These are phyloP conservation scores for Cynaeus angustus DNA, from an alignment of 2,888 invertebrate species.

Conservation along the genomic window DNA sequence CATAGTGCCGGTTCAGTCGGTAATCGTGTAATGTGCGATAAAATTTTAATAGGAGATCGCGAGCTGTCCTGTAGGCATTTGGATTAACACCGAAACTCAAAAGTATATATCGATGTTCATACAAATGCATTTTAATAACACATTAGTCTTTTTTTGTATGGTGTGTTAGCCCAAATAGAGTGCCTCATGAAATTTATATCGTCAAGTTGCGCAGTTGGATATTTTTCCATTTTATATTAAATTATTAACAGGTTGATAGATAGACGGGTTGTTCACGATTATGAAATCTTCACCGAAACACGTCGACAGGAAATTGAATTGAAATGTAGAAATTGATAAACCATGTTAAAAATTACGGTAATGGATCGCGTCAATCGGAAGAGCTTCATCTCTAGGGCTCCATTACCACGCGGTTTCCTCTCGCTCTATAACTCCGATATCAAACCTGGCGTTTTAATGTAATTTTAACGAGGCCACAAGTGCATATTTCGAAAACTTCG, in stretches of 20 bases:
- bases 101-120: slow-evolving; percentile 55
- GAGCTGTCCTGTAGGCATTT: slow-evolving; percentile 50
- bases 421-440: slow-evolving; percentile 63
- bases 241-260: slow-evolving; percentile 45
- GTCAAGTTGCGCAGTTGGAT: slow-evolving; percentile 25
- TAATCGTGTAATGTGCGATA: slow-evolving; percentile 61
- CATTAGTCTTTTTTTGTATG: slow-evolving; percentile 51
- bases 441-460: slow-evolving; percentile 69
- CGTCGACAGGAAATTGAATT: slow-evolving; percentile 65
- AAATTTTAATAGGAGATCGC: slow-evolving; percentile 58
- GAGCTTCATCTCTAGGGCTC: slow-evolving; percentile 58
- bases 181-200: slow-evolving; percentile 49
- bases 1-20: slow-evolving; percentile 51
- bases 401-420: slow-evolving; percentile 49
- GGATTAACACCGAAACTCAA: slow-evolving; percentile 53
- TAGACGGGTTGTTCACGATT: slow-evolving; percentile 44
- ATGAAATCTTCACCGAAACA: slow-evolving; percentile 56
- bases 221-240: slow-evolving; percentile 45
- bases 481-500: slow-evolving; percentile 64
- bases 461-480: slow-evolving; percentile 69
- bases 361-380: slow-evolving; percentile 67
- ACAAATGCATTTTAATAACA: slow-evolving; percentile 57
- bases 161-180: slow-evolving; percentile 43
- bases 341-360: slow-evolving; percentile 69
- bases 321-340: slow-evolving; percentile 68